Conservation (phyloP, 1,140 invertebrate species). For the Diorhabda elongata region DNA sequence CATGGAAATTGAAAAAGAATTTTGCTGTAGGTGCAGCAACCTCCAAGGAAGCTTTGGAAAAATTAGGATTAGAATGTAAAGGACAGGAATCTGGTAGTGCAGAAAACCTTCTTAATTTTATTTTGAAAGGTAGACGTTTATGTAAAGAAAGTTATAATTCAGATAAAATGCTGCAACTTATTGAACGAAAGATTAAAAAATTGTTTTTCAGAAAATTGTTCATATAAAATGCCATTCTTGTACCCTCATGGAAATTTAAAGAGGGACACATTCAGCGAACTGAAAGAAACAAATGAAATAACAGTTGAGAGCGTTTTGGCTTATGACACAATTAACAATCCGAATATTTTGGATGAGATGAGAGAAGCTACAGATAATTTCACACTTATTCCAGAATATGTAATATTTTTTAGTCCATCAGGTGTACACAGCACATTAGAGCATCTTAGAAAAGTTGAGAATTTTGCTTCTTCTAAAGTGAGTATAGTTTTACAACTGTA, state of each 20-base stretch:
- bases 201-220: too few relatives aligned
- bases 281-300: constrained; percentile 40
- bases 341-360: constrained; percentile 41
- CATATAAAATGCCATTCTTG: constrained; percentile 38
- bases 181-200: too few relatives aligned
- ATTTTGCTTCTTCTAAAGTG: constrained; percentile 35
- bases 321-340: constrained; percentile 45
- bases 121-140: constrained; percentile 36
- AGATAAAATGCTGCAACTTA: not conserved
- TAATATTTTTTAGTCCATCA: constrained; percentile 52
- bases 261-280: constrained; percentile 44
- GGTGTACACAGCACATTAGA: constrained; percentile 37
- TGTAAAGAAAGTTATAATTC: constrained; percentile 10
- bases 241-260: constrained; percentile 51
- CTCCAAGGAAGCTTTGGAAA: constrained; percentile 34
- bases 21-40: constrained; percentile 51
- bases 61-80: constrained; percentile 39
- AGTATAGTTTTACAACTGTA: constrained; percentile 22
- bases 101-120: constrained; percentile 45
- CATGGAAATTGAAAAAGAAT: constrained; percentile 46
- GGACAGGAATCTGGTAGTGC: constrained; percentile 49
- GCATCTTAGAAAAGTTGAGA: constrained; percentile 35
- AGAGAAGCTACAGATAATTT: constrained; percentile 34
- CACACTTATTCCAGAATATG: constrained; percentile 39
- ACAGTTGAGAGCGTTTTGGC: constrained; percentile 41